These are phyloP conservation scores for Dicycla oo DNA, from an alignment of 2,888 invertebrate genomes.

Conservation along the genomic window DNA sequence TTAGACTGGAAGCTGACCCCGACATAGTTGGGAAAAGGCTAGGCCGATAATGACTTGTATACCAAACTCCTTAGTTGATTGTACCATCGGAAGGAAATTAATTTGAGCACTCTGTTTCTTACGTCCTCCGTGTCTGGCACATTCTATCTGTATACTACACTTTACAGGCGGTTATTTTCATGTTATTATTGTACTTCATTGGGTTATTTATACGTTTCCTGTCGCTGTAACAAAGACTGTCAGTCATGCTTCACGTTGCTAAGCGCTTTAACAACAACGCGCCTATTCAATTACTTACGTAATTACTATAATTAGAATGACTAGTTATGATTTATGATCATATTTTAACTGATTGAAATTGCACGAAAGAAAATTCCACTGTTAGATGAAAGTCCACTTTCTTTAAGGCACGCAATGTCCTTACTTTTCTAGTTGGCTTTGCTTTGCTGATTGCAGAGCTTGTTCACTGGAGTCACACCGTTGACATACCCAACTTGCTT, in stretches of 20 bases:
- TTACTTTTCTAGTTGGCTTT: neutral
- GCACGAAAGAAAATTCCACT: neutral
- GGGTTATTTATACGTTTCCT: slow-evolving; percentile 38
- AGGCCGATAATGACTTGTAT: neutral
- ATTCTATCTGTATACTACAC: neutral
- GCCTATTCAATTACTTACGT: slow-evolving; percentile 25
- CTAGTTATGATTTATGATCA: slow-evolving; percentile 13
- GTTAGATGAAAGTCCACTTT: neutral
- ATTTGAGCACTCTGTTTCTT: neutral
- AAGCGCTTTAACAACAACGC: slow-evolving; percentile 11
- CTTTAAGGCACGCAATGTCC: neutral
- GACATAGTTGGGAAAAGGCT: no score
- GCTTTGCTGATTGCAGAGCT: neutral
- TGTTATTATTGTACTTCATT: slow-evolving; percentile 11
- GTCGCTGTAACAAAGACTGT: slow-evolving; percentile 29
- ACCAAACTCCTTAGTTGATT: neutral
- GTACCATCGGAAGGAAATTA: neutral
- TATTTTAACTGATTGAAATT: slow-evolving; percentile 15
- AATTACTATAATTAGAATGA: slow-evolving; percentile 34
- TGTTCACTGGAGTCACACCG: neutral
- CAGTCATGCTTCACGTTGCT: slow-evolving; percentile 44
- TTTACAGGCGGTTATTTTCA: slow-evolving; percentile 13
- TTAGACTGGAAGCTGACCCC: no score
- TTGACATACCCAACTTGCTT: no score
- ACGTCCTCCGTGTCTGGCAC: neutral